Conservation (phyloP, 2,888 invertebrate genomes). For the Apodemia mormo region DNA sequence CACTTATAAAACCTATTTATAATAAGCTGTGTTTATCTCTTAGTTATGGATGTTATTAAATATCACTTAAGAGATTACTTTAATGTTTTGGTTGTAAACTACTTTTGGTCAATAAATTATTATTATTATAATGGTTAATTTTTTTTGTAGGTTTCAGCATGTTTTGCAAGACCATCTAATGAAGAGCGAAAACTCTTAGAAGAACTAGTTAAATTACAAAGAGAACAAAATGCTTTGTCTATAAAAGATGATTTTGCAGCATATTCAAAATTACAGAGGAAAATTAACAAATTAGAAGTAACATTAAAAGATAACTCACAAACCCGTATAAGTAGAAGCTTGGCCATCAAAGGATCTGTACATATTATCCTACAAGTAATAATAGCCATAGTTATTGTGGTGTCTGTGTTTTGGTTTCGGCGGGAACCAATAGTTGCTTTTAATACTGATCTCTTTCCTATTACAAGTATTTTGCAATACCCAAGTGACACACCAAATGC, state of each 20-base stretch:
- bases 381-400: conserved; percentile 55
- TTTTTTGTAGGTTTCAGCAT: conserved; percentile 72
- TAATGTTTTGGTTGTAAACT: too few species aligned
- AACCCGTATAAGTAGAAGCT: conserved; percentile 57
- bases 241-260: conserved; percentile 83
- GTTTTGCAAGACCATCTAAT: conserved; percentile 67
- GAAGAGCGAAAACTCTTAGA: conserved; percentile 65
- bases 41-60: too few species aligned
- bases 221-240: conserved; percentile 71
- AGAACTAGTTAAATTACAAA: conserved; percentile 65
- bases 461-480: conserved; percentile 63
- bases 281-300: conserved; percentile 77
- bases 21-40: too few species aligned
- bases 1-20: too few species aligned
- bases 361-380: conserved; percentile 59
- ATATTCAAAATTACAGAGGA: conserved; percentile 81
- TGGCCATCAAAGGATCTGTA: conserved; percentile 64
- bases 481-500: conserved; percentile 69
- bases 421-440: conserved; percentile 67
- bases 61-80: too few species aligned
- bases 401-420: conserved; percentile 69
- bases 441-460: conserved; percentile 65
- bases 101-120: too few species aligned
- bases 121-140: neutral
- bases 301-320: conserved; percentile 67